Percentiles rank a stretch among this genome's conserved stretches.
These are phyloP conservation scores for Pygoscelis adeliae DNA, from an alignment of 2,113 vertebrate species.

Conservation along the genomic window DNA sequence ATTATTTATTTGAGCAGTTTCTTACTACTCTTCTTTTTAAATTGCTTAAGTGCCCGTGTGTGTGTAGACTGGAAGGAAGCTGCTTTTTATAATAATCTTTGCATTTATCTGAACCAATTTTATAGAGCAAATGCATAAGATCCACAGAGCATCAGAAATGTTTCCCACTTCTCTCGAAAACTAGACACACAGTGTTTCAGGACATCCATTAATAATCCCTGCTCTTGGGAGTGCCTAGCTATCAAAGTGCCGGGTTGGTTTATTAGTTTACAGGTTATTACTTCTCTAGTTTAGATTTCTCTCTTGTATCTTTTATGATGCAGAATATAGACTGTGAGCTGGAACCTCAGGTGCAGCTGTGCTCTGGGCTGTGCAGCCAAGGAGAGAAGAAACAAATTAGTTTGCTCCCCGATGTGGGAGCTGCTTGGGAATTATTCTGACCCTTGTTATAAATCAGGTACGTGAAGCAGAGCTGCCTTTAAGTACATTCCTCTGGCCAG, in stretches of 20 bases:
- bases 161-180: not conserved
- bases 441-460: conserved; percentile 27
- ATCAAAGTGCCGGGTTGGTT: conserved; percentile 58
- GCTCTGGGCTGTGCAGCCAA: not conserved
- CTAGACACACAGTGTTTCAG: conserved; percentile 21
- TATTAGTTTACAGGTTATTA: conserved; percentile 76
- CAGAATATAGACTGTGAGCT: conserved; percentile 53
- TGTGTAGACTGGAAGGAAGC: not conserved
- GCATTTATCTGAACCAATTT: not conserved
- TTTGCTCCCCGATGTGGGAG: conserved; percentile 14
- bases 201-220: conserved; percentile 56
- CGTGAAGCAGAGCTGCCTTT: not conserved
- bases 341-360: conserved; percentile 36
- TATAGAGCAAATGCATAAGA: not conserved
- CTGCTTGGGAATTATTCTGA: conserved; percentile 38
- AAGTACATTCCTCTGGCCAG: not conserved
- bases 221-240: conserved; percentile 22
- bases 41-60: not conserved
- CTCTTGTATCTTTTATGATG: conserved; percentile 66
- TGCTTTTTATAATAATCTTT: conserved; percentile 6
- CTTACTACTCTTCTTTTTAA: not conserved
- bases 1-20: conserved; percentile 1
- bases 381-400: conserved; percentile 49
- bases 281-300: conserved; percentile 66
- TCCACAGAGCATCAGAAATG: conserved; percentile 1